These are phyloP conservation scores for Orthosia cruda DNA, from an alignment of 2,888 invertebrate species.

Conservation along the genomic window DNA sequence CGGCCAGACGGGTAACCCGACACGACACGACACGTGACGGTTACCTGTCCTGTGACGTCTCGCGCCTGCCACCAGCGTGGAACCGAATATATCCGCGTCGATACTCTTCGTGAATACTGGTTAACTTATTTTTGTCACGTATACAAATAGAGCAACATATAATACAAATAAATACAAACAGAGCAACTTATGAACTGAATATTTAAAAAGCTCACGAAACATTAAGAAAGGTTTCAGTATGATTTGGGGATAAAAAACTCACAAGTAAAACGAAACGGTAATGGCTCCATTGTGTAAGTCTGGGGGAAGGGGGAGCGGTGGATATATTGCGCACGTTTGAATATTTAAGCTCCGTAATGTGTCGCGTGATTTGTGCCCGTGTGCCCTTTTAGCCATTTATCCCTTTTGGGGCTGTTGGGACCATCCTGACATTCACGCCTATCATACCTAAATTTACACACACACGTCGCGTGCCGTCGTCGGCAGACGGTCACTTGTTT, in stretches of 20 bases:
- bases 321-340: background rate
- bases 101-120: background rate
- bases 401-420: background rate
- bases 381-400: background rate
- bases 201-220: conserved; percentile 1
- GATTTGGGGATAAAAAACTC: background rate
- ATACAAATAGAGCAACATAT: background rate
- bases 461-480: background rate
- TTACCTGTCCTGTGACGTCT: conserved; percentile 39
- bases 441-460: no score
- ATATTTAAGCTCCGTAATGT: conserved; percentile 19
- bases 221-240: background rate
- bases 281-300: background rate
- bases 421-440: conserved; percentile 1
- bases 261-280: background rate
- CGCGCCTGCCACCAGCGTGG: conserved; percentile 6
- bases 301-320: background rate
- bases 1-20: conserved; percentile 11
- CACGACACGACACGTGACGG: conserved; percentile 9
- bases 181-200: conserved; percentile 18
- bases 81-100: conserved; percentile 27
- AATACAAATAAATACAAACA: background rate
- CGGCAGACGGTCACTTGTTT: background rate
- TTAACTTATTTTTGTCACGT: conserved; percentile 12
- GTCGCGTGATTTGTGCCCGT: conserved; percentile 2